These are phyloP conservation scores for Cryptoprocta ferox DNA, from an alignment of 2,797 vertebrate genomes.

Conservation along the genomic window DNA sequence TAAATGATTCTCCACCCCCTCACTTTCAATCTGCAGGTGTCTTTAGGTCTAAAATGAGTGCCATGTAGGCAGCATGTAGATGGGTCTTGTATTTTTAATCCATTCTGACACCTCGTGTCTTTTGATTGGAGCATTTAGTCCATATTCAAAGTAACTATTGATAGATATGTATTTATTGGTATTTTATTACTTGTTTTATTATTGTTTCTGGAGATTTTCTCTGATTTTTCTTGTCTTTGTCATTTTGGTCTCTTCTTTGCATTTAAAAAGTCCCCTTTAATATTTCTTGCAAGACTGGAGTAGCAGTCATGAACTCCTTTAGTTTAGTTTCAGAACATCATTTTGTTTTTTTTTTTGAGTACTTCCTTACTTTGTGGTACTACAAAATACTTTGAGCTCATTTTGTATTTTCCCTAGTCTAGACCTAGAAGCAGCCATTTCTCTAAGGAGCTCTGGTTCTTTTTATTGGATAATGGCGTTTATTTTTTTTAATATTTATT, in stretches of 20 bases:
- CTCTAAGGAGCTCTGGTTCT: background rate
- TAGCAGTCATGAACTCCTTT: background rate
- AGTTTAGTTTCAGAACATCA: background rate
- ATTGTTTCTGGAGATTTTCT: background rate
- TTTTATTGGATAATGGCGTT: background rate
- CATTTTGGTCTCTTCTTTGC: background rate
- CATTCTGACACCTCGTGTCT: background rate
- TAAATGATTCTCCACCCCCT: background rate
- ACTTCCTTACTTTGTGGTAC: background rate
- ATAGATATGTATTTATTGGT: background rate
- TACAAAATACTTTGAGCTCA: background rate
- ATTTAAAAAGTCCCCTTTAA: background rate
- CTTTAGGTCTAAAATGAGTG: background rate
- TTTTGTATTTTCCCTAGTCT: background rate
- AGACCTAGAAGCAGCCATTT: background rate
- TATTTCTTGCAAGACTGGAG: background rate
- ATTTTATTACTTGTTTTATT: background rate
- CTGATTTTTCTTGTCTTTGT: background rate
- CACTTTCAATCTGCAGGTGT: background rate
- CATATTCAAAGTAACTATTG: background rate
- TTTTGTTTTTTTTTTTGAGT: background rate
- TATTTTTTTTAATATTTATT: background rate
- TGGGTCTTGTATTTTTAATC: background rate
- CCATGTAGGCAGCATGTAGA: background rate
- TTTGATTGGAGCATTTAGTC: background rate